A percentile compares a stretch with the other conserved stretches of the same genome.
Evolutionary conservation across 2,113 vertebrate species (phyloP).

Genomic region (Ancistrus triradiatus): DNA sequence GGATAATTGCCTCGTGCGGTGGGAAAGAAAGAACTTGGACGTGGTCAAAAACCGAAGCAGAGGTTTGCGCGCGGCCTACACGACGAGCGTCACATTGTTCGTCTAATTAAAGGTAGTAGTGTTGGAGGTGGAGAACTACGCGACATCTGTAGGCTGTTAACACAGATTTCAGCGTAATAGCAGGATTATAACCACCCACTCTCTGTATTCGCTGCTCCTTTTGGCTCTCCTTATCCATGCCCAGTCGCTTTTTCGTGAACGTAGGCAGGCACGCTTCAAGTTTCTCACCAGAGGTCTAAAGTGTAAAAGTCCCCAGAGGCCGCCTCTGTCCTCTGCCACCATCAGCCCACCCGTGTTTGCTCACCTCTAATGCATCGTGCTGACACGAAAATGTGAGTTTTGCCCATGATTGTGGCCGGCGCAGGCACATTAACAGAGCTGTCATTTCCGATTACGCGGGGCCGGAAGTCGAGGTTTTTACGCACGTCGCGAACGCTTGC

Average conservation of each 20-base stretch:
- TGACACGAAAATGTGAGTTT: conserved; percentile 32
- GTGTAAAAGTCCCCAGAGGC: background rate
- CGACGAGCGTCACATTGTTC: background rate
- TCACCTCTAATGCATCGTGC: background rate
- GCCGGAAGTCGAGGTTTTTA: conserved; percentile 15
- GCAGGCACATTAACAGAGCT: conserved; percentile 15
- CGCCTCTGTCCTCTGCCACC: background rate
- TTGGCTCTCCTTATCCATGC: background rate
- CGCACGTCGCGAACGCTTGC: background rate
- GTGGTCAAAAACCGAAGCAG: background rate
- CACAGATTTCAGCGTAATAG: no score
- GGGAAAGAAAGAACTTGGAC: background rate
- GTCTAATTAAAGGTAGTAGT: conserved; percentile 18
- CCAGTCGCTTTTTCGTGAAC: no score
- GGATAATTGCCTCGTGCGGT: conserved; percentile 2
- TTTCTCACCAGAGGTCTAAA: no score
- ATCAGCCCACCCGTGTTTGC: conserved; percentile 1
- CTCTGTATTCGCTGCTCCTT: conserved; percentile 18
- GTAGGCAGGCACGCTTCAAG: no score
- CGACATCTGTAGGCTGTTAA: conserved; percentile 11
- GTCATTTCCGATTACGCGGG: conserved; percentile 35
- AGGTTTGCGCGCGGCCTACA: background rate
- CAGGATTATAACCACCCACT: no score
- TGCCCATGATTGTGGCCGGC: conserved; percentile 6
- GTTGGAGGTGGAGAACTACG: conserved; percentile 13